Evolutionary conservation across 2,797 vertebrate genomes (phyloP).

Genomic region (Phyllotis vaccarum): DNA sequence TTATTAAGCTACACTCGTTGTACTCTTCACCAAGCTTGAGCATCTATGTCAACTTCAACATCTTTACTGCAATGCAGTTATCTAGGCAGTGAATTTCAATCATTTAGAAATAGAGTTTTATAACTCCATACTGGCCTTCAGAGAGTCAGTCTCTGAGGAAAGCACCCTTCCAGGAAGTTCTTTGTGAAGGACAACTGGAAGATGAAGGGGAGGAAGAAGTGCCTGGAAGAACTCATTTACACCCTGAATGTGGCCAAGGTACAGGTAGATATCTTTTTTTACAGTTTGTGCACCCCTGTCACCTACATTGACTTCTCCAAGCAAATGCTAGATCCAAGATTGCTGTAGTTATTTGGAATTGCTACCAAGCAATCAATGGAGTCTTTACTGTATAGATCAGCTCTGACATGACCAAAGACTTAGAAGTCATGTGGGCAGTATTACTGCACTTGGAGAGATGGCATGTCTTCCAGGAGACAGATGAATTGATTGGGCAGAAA

Average conservation of each 20-base stretch:
- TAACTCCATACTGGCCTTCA: not conserved
- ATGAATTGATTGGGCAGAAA: too few relatives aligned
- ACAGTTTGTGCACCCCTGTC: too few relatives aligned
- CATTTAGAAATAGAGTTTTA: conserved; percentile 24
- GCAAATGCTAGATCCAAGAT: too few relatives aligned
- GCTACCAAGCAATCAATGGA: too few relatives aligned
- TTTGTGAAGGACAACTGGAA: conserved; percentile 99
- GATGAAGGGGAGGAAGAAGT: conserved; percentile 97
- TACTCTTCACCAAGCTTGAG: not conserved
- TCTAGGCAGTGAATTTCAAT: not conserved
- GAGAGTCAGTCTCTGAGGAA: not conserved
- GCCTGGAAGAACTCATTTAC: conserved; percentile 93
- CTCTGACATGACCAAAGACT: too few relatives aligned
- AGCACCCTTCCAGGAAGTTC: not conserved
- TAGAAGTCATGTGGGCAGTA: too few relatives aligned
- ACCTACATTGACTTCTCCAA: too few relatives aligned
- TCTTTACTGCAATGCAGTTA: conserved; percentile 10
- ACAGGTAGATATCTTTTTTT: conserved; percentile 92
- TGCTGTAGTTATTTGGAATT: too few relatives aligned
- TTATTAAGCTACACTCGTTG: conserved; percentile 15
- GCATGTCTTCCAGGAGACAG: too few relatives aligned
- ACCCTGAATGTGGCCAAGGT: conserved; percentile 93
- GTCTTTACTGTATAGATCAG: too few relatives aligned
- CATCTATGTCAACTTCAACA: conserved; percentile 1
- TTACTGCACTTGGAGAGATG: too few relatives aligned